These are phyloP conservation scores for Euleptes europaea DNA, from an alignment of 2,113 vertebrate genomes.

Conservation along the genomic window DNA sequence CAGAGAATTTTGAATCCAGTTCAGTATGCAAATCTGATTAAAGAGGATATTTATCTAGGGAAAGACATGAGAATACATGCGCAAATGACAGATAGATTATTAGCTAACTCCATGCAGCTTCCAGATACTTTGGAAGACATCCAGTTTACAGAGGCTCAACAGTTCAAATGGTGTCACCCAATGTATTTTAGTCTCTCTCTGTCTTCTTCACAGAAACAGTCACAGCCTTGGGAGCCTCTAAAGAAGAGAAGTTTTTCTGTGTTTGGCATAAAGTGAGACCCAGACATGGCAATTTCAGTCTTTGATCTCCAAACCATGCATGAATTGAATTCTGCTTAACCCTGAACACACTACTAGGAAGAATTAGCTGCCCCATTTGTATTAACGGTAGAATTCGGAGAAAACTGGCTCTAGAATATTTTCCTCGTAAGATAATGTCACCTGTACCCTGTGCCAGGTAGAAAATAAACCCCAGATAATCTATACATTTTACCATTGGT, in stretches of 20 bases:
- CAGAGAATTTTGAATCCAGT: not conserved
- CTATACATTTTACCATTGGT: too few relatives aligned
- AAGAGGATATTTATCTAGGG: not conserved
- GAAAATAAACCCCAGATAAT: too few relatives aligned
- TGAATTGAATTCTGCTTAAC: not conserved
- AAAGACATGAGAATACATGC: not conserved
- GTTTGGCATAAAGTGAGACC: not conserved
- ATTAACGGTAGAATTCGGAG: too few relatives aligned
- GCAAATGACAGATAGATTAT: not conserved
- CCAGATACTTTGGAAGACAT: not conserved
- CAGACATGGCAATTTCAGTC: not conserved
- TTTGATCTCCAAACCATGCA: not conserved
- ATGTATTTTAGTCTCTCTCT: not conserved
- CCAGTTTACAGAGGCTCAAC: not conserved
- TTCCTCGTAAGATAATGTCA: too few relatives aligned
- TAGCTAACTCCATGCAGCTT: not conserved
- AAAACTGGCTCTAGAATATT: too few relatives aligned
- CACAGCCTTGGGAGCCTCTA: not conserved
- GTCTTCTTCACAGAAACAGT: not conserved
- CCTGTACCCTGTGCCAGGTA: too few relatives aligned
- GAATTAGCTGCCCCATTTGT: too few relatives aligned
- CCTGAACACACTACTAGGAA: too few relatives aligned
- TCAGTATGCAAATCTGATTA: not conserved
- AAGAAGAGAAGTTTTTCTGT: not conserved
- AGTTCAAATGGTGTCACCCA: not conserved